A percentile compares a stretch with the other conserved stretches of the same genome.
These are phyloP conservation scores for Antechinus stuartii DNA, from an alignment of 2,113 vertebrate species.

Conservation along the genomic window DNA sequence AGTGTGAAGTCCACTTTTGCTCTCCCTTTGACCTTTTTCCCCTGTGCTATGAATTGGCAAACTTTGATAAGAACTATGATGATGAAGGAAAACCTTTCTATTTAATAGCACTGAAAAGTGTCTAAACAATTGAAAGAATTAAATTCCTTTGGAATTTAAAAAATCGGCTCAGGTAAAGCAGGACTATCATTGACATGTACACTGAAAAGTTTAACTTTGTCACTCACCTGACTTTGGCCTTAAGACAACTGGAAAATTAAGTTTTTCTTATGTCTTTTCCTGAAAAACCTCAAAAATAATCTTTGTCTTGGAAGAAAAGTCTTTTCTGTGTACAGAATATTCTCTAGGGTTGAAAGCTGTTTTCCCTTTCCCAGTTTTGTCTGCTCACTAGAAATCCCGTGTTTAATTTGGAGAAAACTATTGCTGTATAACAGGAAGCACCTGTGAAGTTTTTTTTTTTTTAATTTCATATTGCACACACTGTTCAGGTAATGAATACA, in stretches of 20 bases:
- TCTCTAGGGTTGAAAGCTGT: neutral
- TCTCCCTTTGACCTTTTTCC: neutral
- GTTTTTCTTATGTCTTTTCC: neutral
- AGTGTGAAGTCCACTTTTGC: neutral
- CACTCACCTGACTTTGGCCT: constrained; percentile 40
- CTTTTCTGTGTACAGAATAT: constrained; percentile 1
- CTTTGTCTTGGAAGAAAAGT: constrained; percentile 21
- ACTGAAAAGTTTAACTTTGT: constrained; percentile 22
- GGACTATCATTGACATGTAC: neutral
- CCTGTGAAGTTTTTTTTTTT: constrained; percentile 43
- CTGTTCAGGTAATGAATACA: neutral
- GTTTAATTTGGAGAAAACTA: constrained; percentile 58
- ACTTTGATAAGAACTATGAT: constrained; percentile 3
- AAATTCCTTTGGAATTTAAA: constrained; percentile 27
- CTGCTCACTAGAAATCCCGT: constrained; percentile 59
- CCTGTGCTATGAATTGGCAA: neutral
- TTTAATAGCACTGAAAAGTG: neutral
- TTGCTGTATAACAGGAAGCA: constrained; percentile 64
- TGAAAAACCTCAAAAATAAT: constrained; percentile 39
- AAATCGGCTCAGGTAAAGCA: constrained; percentile 39
- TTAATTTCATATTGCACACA: neutral
- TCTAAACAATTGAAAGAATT: constrained; percentile 22
- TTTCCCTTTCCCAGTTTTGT: constrained; percentile 43
- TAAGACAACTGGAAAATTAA: constrained; percentile 18
- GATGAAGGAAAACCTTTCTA: constrained; percentile 36